These are phyloP conservation scores for Drosophila peninsularis DNA, from an alignment of 2,888 invertebrate species.

Conservation along the genomic window DNA sequence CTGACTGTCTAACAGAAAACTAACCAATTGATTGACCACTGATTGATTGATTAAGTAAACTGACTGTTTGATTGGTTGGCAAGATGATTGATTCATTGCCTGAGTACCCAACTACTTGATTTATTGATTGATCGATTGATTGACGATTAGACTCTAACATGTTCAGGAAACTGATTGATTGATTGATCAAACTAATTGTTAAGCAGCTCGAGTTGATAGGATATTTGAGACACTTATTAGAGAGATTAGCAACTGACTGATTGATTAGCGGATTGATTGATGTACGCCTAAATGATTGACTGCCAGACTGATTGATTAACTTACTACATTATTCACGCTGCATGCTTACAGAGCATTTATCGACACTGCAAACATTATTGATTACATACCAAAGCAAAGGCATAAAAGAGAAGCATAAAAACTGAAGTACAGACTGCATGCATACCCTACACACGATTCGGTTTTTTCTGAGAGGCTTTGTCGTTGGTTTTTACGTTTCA, in stretches of 20 bases:
- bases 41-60: not conserved
- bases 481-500: slow-evolving; percentile 37
- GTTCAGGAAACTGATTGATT: not conserved
- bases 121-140: not conserved
- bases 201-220: too few species aligned
- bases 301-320: not conserved
- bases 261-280: not conserved
- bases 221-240: too few species aligned
- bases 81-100: not conserved
- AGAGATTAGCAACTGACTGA: not conserved
- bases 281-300: not conserved
- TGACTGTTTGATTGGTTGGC: not conserved
- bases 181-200: not conserved
- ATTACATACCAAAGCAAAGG: not conserved
- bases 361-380: not conserved
- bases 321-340: not conserved
- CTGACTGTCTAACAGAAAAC: not conserved
- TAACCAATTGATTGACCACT: not conserved
- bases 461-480: slow-evolving; percentile 2
- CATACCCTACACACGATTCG: not conserved
- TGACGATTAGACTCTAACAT: not conserved
- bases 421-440: not conserved
- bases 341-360: not conserved
- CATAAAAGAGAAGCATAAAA: too few species aligned
- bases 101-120: not conserved